Percentiles rank a stretch among this genome's conserved stretches.
Evolutionary conservation across 2,113 vertebrate species (phyloP).

Genomic region (Phalacrocorax pelagicus): DNA sequence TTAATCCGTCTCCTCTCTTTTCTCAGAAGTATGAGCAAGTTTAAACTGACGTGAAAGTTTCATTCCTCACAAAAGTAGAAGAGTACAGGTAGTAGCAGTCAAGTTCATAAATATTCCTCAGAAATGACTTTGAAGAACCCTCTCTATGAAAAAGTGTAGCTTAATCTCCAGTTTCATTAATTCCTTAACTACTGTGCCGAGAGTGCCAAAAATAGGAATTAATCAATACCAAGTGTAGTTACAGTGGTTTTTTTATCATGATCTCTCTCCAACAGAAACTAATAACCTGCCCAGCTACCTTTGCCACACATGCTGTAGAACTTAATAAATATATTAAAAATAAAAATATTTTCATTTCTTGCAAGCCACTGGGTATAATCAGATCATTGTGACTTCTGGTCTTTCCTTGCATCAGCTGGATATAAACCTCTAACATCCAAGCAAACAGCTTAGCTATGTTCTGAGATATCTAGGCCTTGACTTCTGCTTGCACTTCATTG

Average conservation of each 20-base stretch:
- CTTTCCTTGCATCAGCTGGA: not conserved
- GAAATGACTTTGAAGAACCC: slow-evolving; percentile 52
- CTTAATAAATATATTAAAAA: not conserved
- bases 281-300: not conserved
- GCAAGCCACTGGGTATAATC: not conserved
- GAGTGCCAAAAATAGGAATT: slow-evolving; percentile 37
- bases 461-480: not conserved
- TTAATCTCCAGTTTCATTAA: slow-evolving; percentile 65
- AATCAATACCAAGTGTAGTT: slow-evolving; percentile 34
- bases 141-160: slow-evolving; percentile 33
- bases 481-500: not conserved
- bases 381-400: not conserved
- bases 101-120: slow-evolving; percentile 60
- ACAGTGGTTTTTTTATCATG: not conserved
- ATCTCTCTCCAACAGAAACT: not conserved
- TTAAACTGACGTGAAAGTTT: slow-evolving; percentile 21
- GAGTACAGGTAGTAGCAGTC: slow-evolving; percentile 21
- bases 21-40: not conserved
- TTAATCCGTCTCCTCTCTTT: not conserved
- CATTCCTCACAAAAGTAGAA: slow-evolving; percentile 10
- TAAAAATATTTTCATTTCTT: not conserved
- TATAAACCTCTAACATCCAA: not conserved
- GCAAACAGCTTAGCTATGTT: not conserved
- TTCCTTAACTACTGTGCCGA: slow-evolving; percentile 33
- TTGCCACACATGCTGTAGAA: not conserved